These are phyloP conservation scores for Cynodonichthys magdalenae DNA, from an alignment of 2,797 vertebrate species.

Conservation along the genomic window DNA sequence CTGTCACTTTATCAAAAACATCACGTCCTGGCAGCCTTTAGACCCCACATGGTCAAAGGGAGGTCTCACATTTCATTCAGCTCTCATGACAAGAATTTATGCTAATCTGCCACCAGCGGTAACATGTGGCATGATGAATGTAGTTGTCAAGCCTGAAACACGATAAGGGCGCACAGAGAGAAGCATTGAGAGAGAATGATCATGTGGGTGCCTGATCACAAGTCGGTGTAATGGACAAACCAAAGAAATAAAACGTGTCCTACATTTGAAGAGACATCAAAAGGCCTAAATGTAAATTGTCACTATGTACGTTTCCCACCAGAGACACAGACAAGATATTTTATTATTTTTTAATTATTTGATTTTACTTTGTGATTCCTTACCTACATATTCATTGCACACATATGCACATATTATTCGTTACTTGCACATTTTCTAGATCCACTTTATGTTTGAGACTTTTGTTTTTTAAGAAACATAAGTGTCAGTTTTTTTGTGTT, in stretches of 20 bases:
- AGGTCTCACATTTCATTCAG: slow-evolving; percentile 50
- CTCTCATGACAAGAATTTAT: slow-evolving; percentile 33
- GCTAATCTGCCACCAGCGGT: slow-evolving; percentile 41
- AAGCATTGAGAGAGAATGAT: slow-evolving; percentile 21
- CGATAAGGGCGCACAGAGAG: slow-evolving; percentile 36
- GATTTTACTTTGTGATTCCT: background rate
- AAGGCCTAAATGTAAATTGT: background rate
- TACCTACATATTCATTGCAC: background rate
- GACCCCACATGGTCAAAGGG: slow-evolving; percentile 14
- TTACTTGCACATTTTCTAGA: background rate
- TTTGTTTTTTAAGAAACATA: too few species aligned
- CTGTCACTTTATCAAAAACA: slow-evolving; percentile 2
- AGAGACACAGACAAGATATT: background rate
- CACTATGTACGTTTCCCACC: background rate
- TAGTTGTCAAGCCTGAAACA: slow-evolving; percentile 35
- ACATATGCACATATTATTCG: background rate
- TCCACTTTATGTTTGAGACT: too few species aligned
- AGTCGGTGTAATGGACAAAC: slow-evolving; percentile 1
- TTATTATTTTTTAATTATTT: background rate
- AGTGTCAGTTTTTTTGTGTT: too few species aligned
- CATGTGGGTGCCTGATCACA: slow-evolving; percentile 11
- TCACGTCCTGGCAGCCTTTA: slow-evolving; percentile 13
- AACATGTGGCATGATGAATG: slow-evolving; percentile 43
- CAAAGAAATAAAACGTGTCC: background rate
- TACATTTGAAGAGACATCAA: background rate